phyloP scores from a whole-genome alignment of 1,140 invertebrate genomes.

The Ceratina japonica region DNA sequence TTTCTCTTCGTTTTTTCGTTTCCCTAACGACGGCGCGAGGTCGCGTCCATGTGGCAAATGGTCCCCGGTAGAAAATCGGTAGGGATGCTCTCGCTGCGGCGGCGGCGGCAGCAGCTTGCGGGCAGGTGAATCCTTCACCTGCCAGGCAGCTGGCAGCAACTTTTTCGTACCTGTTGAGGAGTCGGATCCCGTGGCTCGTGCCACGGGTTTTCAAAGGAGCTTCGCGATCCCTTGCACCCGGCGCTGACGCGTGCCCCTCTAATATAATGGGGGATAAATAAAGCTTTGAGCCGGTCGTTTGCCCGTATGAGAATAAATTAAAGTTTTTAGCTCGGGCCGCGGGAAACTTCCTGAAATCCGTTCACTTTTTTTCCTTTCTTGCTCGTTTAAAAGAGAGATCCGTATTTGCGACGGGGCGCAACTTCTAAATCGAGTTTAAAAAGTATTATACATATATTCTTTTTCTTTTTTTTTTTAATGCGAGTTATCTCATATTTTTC shows the following conservation, averaged over 20 bases:
- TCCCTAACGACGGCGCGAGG: background rate
- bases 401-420: background rate
- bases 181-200: constrained; percentile 27
- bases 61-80: constrained; percentile 62
- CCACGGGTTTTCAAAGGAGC: constrained; percentile 18
- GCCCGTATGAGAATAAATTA: constrained; percentile 17
- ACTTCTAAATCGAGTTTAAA: constrained; percentile 7
- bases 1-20: background rate
- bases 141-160: constrained; percentile 71
- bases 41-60: constrained; percentile 67
- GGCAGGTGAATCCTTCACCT: constrained; percentile 76
- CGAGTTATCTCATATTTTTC: too few relatives aligned
- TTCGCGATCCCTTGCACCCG: background rate
- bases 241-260: background rate
- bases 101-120: constrained; percentile 71
- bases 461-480: background rate
- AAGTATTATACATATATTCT: background rate
- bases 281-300: background rate
- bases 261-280: background rate
- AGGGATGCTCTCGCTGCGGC: constrained; percentile 57
- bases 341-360: background rate
- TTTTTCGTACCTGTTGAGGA: constrained; percentile 44
- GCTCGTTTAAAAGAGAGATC: constrained; percentile 11
- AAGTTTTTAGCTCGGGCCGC: background rate
- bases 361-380: too few relatives aligned